A percentile compares a stretch with the other conserved stretches of the same genome.
Evolutionary conservation across 2,888 invertebrate species (phyloP).

Genomic region (Tipula helvola): DNA sequence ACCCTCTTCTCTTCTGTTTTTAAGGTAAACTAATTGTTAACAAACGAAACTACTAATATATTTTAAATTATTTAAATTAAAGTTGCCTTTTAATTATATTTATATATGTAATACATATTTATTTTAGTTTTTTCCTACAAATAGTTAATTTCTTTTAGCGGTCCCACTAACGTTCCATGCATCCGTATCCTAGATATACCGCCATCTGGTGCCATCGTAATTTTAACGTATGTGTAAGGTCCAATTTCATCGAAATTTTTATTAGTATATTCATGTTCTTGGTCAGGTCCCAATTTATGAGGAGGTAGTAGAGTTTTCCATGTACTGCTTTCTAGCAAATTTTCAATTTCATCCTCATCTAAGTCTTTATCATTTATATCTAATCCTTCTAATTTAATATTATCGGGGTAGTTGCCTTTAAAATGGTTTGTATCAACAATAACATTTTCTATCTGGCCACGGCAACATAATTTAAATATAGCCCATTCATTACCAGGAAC

Average conservation of each 20-base stretch:
- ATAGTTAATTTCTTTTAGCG: not conserved
- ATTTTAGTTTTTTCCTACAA: not conserved
- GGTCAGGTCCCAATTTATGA: slow-evolving; percentile 34
- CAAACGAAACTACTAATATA: no score
- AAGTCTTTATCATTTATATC: slow-evolving; percentile 24
- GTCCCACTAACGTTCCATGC: slow-evolving; percentile 22
- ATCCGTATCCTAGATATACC: slow-evolving; percentile 47
- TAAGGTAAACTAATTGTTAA: no score
- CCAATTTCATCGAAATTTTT: slow-evolving; percentile 29
- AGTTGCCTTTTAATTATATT: not conserved
- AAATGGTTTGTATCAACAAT: slow-evolving; percentile 49
- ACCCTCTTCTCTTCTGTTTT: no score
- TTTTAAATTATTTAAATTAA: not conserved
- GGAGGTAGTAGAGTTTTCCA: slow-evolving; percentile 12
- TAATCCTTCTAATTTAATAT: slow-evolving; percentile 43
- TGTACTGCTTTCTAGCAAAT: not conserved
- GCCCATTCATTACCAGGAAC: slow-evolving; percentile 50
- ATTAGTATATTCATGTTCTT: slow-evolving; percentile 36
- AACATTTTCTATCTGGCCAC: slow-evolving; percentile 39
- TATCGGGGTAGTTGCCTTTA: slow-evolving; percentile 52
- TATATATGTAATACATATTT: not conserved
- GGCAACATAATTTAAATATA: slow-evolving; percentile 43
- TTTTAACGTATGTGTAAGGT: slow-evolving; percentile 40
- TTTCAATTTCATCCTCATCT: slow-evolving; percentile 19
- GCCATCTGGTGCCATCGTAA: slow-evolving; percentile 50